Evolutionary conservation across 2,797 vertebrate genomes (phyloP), one percentile per base, ranked within the genome.

Genomic region (Diplodus sargus): DNA sequence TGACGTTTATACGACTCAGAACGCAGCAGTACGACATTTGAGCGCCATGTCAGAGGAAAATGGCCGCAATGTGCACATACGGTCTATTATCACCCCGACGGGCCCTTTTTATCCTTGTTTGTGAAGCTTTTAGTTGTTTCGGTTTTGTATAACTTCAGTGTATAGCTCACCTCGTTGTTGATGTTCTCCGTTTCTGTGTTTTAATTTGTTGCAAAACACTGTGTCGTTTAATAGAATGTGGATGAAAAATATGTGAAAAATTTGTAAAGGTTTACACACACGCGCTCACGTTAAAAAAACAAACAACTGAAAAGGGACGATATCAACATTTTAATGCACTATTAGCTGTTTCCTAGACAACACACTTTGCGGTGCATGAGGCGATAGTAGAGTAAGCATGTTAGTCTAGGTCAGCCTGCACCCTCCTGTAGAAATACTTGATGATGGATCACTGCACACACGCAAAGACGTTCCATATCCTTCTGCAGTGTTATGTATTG

Each of bases 281-380:
- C 18, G 59, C 11, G 72, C 57, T 64, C 60, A 23, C 67, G 69
- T 49, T 3, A 28, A 34, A 34, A 34, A 34, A 59, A 85, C 23
- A 2, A 54, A 74, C 52, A 74, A 82, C 79, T 80, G 75, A 86
- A 90, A 92, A 90, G 88, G 85, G 90, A 92, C 60, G n/a, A 85
- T 81, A 79, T 83, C 85, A 85, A 86, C 83, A 85, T 87, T 34
- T 89, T 84, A 88, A 90, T 92, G 92, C 92, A 94, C 90, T 94
- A 88, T 61, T 91, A 88, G 92, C 90, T 85, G 89, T 91, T 84
- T 89, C 87, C 85, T 89, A 87, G 91, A 90, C 76, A 30, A 92
- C 89, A 90, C 68, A 89, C 74, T 76, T 88, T 86, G 79, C 45
- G 66, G 92, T 91, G 93, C 93, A 94, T 95, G 94, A 94, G 89